Base-by-base conservation (phyloP, 2,113 vertebrate genomes). In the Nesogale talazaci region DNA sequence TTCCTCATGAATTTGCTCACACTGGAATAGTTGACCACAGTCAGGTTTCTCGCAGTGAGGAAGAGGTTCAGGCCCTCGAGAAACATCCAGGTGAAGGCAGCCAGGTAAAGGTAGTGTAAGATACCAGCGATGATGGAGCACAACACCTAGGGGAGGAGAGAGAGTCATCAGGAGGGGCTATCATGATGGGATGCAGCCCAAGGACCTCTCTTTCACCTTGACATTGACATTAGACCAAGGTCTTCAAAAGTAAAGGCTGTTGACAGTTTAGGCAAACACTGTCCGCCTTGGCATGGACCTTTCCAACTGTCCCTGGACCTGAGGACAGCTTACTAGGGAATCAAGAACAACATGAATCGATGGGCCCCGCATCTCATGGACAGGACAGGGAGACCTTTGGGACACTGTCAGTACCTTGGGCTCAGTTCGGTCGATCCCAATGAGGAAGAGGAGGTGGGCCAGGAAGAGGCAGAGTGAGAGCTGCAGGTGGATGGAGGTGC, bases 61-160 rank as follows among this genome's bases (percentile, higher is more conserved):
- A 96, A 95, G 52, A 98, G 97, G 12, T 96, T 88, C 42, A 96
- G 40, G 1, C 94, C 95, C 80, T 97, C 97, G 56, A 97, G 91
- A 46, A 97, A 93, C 97, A 98, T 97, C 97, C 97, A 98, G 76
- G 70, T 79, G 80, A 98, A 98, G 63, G 96, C 65, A 4, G 96
- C 96, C 94, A 97, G 95, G 86, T 97, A 97, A 78, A 97, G 88
- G 25, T 96, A 97, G 31, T 98, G 97, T 10, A 98, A 77, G 42
- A 90, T 69, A 0, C 97, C 96, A 0, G 97, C 97, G 0, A 95
- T 81, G 29, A 95, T 0, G 3, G 95, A 61, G 0, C 97, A 97
- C 17, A 96, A 61, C 31, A 78, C 61, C 97, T 97, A 83, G 4
- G 4, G 52, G 34, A 38, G 77, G 19, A 59, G 46, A 1, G 4